phyloP scores from a whole-genome alignment of 2,888 invertebrate species.

The Homarus gammarus region DNA sequence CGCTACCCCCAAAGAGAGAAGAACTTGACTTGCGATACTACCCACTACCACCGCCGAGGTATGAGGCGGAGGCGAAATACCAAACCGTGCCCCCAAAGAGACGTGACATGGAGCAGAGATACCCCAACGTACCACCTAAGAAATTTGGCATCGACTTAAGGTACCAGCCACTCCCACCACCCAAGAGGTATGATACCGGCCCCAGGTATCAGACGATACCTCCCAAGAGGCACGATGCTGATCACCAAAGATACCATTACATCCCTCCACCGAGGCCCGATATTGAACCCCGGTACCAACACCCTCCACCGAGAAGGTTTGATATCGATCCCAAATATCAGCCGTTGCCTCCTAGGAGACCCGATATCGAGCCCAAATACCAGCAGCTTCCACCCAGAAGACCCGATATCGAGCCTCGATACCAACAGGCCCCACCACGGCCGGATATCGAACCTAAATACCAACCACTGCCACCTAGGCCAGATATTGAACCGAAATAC shows the following conservation, averaged over 20 bases:
- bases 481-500: slow-evolving; percentile 52
- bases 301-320: slow-evolving; percentile 56
- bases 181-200: slow-evolving; percentile 31
- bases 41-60: slow-evolving; percentile 51
- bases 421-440: slow-evolving; percentile 38
- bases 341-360: slow-evolving; percentile 24
- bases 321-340: slow-evolving; percentile 44
- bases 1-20: slow-evolving; percentile 54
- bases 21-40: slow-evolving; percentile 43
- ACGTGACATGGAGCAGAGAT: slow-evolving; percentile 52
- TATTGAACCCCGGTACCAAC: slow-evolving; percentile 51
- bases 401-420: slow-evolving; percentile 51
- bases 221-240: slow-evolving; percentile 52
- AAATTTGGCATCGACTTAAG: slow-evolving; percentile 46
- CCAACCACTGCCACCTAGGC: slow-evolving; percentile 34
- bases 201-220: slow-evolving; percentile 56
- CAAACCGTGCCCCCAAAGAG: slow-evolving; percentile 61
- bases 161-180: slow-evolving; percentile 55
- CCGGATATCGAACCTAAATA: slow-evolving; percentile 51
- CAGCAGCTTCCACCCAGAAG: slow-evolving; percentile 30
- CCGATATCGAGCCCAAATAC: slow-evolving; percentile 37
- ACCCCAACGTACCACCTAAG: slow-evolving; percentile 54
- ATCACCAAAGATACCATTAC: slow-evolving; percentile 43
- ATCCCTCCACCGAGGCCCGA: slow-evolving; percentile 47
- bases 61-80: slow-evolving; percentile 53